Conservation (phyloP, 2,113 vertebrate genomes). For the Macaca mulatta region DNA sequence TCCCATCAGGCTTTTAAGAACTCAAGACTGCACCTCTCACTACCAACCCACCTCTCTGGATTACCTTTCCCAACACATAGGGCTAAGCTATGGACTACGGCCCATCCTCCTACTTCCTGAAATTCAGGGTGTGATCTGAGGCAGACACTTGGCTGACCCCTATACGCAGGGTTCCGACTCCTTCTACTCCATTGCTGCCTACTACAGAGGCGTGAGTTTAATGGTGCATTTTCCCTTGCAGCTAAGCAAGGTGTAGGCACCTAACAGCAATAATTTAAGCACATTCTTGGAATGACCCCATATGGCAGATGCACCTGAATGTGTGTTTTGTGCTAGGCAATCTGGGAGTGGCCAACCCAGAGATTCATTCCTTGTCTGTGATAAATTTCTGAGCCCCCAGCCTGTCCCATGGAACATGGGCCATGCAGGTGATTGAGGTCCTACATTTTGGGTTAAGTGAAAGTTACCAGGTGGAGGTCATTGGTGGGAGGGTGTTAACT, state of each 20-base stretch:
- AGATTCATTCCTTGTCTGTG: no score
- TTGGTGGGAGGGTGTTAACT: no score
- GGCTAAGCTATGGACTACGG: background rate
- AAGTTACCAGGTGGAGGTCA: no score
- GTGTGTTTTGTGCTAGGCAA: no score
- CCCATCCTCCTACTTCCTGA: background rate
- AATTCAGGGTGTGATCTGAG: background rate
- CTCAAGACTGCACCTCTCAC: background rate
- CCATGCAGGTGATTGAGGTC: no score
- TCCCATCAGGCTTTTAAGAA: background rate
- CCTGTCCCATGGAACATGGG: no score
- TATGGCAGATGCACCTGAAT: no score
- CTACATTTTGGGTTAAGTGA: no score
- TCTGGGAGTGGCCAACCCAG: no score
- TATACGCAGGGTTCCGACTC: background rate
- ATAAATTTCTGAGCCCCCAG: no score
- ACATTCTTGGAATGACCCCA: no score
- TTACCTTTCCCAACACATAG: rapidly evolving
- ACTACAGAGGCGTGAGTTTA: background rate
- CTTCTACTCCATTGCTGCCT: background rate
- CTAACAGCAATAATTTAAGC: no score
- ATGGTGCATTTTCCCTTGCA: background rate
- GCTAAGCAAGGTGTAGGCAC: background rate
- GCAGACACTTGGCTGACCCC: background rate
- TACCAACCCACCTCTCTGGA: background rate